Evolutionary conservation across 2,797 vertebrate species (phyloP), one percentile per base, ranked within the genome.

Genomic region (Spinibarbus caldwelli): DNA sequence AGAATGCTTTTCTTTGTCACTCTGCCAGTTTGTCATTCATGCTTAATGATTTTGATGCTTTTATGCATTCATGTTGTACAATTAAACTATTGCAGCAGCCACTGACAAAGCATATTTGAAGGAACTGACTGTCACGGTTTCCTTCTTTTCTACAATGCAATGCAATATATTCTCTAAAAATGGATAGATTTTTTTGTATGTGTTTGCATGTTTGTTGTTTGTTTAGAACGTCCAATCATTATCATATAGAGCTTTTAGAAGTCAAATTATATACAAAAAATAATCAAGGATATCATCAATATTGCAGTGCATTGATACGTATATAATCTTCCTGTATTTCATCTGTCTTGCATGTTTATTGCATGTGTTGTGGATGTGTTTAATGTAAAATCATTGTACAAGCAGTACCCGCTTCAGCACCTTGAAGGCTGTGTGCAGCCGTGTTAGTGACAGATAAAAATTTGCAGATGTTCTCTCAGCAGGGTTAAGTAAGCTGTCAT

Each of bases 401-500:
- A 52, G 34, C 21, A 14, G 52, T 83, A 67, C 23, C 62, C 59
- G 78, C 47, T 38, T 64, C 41, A 76, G 86, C 75, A 73, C 23
- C 19, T 26, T 81, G 23, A 82, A 81, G 47, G 59, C n/a, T 72
- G 76, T 73, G 78, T 38, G 84, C 64, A 54, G 36, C 68, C 17
- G 77, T 66, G 34, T 31, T 1, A 34, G 26, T 36, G 66, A 45
- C 62, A 66, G 73, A 71, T 76, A 90, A 86, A 87, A 89, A 88
- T 89, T 76, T 92, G 89, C 93, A 93, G 92, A 92, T 93, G 93
- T 90, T 93, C 87, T 90, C 92, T 90, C 93, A 91, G 91, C 92
- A 89, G 92, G 91, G 91, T 90, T 91, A 90, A 92, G 87, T 92
- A 93, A 93, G 91, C 91, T 87, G 85, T 87, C 89, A 83, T 89